Percentiles rank a stretch among this genome's conserved stretches.
Conservation (phyloP, 2,888 invertebrate species). For the Polydrusus cervinus region DNA sequence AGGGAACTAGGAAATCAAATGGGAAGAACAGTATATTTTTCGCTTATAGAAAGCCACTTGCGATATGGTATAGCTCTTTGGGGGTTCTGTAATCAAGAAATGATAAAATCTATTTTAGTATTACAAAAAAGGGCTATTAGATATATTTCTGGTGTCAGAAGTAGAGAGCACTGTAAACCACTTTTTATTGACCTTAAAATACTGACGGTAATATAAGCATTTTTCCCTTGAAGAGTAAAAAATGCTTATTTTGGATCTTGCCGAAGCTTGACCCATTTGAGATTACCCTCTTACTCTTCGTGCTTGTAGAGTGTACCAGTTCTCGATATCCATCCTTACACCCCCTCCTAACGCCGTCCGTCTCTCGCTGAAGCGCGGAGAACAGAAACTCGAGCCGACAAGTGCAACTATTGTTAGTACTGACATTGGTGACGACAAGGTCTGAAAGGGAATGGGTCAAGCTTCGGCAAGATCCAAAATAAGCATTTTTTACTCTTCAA, state of each 20-base stretch:
- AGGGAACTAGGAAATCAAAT: too few species aligned
- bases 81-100: too few species aligned
- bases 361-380: neutral
- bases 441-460: conserved; percentile 24
- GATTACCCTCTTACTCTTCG: conserved; percentile 25
- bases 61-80: too few species aligned
- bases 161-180: too few species aligned
- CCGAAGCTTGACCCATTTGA: conserved; percentile 32
- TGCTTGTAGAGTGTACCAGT: conserved; percentile 13
- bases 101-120: too few species aligned
- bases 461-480: conserved; percentile 33
- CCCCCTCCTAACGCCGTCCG: neutral
- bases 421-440: conserved; percentile 25
- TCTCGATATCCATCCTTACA: neutral
- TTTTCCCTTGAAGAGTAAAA: conserved; percentile 32
- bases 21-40: too few species aligned
- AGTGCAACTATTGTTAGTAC: conserved; percentile 33
- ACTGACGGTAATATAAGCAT: too few species aligned
- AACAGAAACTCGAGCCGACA: conserved; percentile 18
- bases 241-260: conserved; percentile 36
- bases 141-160: too few species aligned
- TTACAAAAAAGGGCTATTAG: too few species aligned
- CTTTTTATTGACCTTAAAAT: too few species aligned
- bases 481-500: conserved; percentile 34
- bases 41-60: too few species aligned